Base-by-base conservation (phyloP, 1,140 invertebrate genomes). In the Apis laboriosa region DNA sequence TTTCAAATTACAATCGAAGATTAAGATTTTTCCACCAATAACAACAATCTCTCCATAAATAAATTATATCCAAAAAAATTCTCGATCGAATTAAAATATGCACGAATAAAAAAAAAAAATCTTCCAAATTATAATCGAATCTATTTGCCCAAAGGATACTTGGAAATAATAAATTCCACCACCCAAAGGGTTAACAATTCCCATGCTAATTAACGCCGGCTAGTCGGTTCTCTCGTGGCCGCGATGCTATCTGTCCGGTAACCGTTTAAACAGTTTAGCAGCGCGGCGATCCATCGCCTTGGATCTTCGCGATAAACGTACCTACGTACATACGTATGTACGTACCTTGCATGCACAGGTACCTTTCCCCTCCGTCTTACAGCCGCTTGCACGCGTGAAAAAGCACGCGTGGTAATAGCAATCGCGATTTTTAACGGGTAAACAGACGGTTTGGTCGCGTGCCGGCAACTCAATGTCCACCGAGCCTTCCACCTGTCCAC, bases 401-500 rank as follows among this genome's bases (percentile, higher is more conserved):
- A 66, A 86, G 28, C 63, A 66, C 79, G 68, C 75, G 49, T 73
- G 34, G 55, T 74, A 77, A 66, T 77, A 76, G 61, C 53, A 61
- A 60, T 34, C 76, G 17, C 51, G 75, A 78, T 73, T 84, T 84
- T 86, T 84, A 86, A 86, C 80, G 85, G 61, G 76, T 68, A 79
- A 70, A 83, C 53, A 79, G 61, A 51, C 66, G 72, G 67, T 61
- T 74, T 56, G 72, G 87, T 88, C 87, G 85, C 87, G 87, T 88
- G 87, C 83, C 85, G 60, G 56, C 56, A 55, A 21, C 24, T 56
- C 24, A 21, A 17, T 28, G 58, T 61, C 73, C 72, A 67, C 55
- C 21, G 49, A 61, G 58, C 64, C 15, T 77, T 66, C 53, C 89
- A 90, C 89, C 89, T 90, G 89, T 90, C 88, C 85, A 84, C 88